Conservation (phyloP, 2,888 invertebrate genomes). For the Metopia argyrocephala region DNA sequence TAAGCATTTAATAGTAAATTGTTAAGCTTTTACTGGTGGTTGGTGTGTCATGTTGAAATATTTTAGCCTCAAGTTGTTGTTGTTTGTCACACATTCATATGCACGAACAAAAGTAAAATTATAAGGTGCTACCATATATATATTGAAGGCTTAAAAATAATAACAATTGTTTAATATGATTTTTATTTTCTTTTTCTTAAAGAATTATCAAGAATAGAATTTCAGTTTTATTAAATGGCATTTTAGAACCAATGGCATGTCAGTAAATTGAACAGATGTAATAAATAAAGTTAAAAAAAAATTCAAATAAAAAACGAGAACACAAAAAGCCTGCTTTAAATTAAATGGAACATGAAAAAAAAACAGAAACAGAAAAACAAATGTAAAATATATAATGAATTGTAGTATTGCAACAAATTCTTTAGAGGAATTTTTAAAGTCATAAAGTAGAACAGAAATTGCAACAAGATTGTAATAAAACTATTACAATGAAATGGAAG, state of each 20-base stretch:
- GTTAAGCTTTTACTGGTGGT: background rate
- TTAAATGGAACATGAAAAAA: background rate
- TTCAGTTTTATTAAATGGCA: slow-evolving; percentile 14
- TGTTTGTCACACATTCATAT: background rate
- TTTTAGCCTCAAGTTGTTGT: slow-evolving; percentile 53
- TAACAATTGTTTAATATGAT: slow-evolving; percentile 19
- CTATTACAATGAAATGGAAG: background rate
- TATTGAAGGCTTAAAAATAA: slow-evolving; percentile 20
- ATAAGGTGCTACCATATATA: slow-evolving; percentile 52
- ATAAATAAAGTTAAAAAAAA: slow-evolving; percentile 10
- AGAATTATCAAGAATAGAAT: background rate
- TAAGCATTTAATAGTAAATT: background rate
- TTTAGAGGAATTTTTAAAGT: background rate
- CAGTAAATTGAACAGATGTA: slow-evolving; percentile 23
- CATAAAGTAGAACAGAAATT: background rate
- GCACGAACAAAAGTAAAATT: background rate
- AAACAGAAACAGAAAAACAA: background rate
- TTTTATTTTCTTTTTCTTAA: slow-evolving; percentile 6
- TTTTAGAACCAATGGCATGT: slow-evolving; percentile 14
- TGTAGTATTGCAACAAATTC: background rate
- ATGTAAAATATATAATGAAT: background rate
- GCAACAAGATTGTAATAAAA: slow-evolving; percentile 6
- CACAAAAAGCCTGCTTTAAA: background rate
- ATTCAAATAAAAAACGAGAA: background rate
- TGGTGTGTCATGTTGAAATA: slow-evolving; percentile 59